Conservation (phyloP, 2,113 vertebrate species). For the Lophotis ruficrista region DNA sequence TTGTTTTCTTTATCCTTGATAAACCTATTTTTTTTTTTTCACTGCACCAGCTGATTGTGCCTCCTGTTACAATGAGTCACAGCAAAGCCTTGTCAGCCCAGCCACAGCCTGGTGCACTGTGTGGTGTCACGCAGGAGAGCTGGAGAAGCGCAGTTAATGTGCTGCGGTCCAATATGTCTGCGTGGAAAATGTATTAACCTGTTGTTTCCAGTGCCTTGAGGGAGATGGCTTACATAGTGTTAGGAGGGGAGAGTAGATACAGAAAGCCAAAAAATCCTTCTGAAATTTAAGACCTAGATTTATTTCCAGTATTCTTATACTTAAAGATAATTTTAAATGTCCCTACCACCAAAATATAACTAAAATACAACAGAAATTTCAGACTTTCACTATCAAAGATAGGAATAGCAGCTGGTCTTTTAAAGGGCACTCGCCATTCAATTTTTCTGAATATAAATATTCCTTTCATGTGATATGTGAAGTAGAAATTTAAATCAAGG, state of each 20-base stretch:
- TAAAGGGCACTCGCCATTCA: background rate
- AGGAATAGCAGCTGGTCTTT: background rate
- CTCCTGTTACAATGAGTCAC: conserved; percentile 26
- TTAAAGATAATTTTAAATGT: background rate
- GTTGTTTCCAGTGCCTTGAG: background rate
- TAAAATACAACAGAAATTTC: background rate
- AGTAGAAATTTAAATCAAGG: background rate
- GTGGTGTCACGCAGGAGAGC: background rate
- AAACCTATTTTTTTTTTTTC: conserved; percentile 35
- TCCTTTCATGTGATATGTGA: background rate
- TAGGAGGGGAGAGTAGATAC: background rate
- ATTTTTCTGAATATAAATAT: background rate
- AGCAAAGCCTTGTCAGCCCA: background rate
- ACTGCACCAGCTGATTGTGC: conserved; percentile 8
- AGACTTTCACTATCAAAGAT: background rate
- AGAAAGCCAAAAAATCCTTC: background rate
- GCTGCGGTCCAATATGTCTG: background rate
- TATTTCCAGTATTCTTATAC: background rate
- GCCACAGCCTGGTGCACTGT: background rate
- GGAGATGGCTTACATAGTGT: background rate
- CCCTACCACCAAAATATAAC: background rate
- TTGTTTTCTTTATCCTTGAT: conserved; percentile 45
- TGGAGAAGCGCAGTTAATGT: background rate
- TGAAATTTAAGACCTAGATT: background rate
- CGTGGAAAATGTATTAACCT: background rate